A percentile compares a stretch with the other conserved stretches of the same genome.
Conservation (phyloP, 2,797 vertebrate genomes). For the Channallabes apus region DNA sequence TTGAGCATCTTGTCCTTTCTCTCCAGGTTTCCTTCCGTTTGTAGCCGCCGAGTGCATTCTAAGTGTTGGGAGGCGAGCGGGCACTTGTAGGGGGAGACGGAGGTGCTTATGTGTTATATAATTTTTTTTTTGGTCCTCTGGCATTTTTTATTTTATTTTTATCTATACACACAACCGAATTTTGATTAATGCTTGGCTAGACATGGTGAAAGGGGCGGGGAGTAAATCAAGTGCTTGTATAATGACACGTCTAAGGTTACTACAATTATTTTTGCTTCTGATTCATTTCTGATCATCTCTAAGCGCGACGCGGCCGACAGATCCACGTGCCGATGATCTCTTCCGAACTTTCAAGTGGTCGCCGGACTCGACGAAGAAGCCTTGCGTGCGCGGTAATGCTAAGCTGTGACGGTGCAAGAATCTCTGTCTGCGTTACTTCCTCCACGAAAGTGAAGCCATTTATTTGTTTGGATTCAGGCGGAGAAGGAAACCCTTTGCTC, state of each 20-base stretch:
- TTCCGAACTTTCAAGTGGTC: background rate
- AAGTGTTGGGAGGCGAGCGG: constrained; percentile 54
- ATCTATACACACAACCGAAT: constrained; percentile 23
- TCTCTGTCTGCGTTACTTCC: background rate
- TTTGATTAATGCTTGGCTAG: constrained; percentile 33
- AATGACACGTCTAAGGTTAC: constrained; percentile 47
- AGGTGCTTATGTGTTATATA: constrained; percentile 33
- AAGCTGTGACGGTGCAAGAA: background rate
- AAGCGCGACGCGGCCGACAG: background rate
- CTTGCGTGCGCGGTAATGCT: background rate
- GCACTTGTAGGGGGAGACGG: constrained; percentile 43
- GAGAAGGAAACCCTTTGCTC: constrained; percentile 20
- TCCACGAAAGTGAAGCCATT: background rate
- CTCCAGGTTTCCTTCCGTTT: constrained; percentile 55
- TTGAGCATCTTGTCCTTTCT: constrained; percentile 77
- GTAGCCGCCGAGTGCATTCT: constrained; percentile 57
- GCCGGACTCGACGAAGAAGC: background rate
- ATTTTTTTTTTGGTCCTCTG: background rate
- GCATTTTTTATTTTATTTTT: background rate
- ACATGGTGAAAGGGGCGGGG: constrained; percentile 67
- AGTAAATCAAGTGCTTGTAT: constrained; percentile 75
- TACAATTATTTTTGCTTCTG: constrained; percentile 27
- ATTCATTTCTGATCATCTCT: constrained; percentile 12
- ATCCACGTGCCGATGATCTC: background rate
- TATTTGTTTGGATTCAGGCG: constrained; percentile 4